Base-by-base conservation (phyloP, 2,888 invertebrate species). In the Sthenelais limicola region DNA sequence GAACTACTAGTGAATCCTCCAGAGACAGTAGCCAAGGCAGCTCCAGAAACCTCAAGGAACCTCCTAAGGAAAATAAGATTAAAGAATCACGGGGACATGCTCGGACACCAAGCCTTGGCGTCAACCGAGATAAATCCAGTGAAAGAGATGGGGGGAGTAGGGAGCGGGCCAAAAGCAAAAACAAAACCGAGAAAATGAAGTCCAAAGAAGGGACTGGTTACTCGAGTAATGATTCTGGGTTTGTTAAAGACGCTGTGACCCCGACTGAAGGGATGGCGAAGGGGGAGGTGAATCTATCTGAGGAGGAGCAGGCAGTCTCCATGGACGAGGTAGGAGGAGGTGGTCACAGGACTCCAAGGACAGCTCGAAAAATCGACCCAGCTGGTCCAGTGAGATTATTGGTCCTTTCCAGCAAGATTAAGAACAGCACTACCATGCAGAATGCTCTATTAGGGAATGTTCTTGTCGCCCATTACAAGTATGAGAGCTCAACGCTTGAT, bases 331-430 rank as follows among this genome's bases (percentile, higher is more conserved):
- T n/a, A n/a, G 35, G 28, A 12, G 52, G n/a, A 1, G 12, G 7
- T 18, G 51, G 52, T 3, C 33, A 9, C 5, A 30, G 32, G 26
- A 51, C 69, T 9, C 51, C 69, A 12, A 21, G 69, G 26, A 52
- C 35, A n/a, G 35, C 21, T 2, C 32, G 56, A 24, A 43, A 30
- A 18, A 43, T 48, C 18, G 62, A 75, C 33, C 43, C 70, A 1
- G 47, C 43, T n/a, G 51, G 48, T n/a, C 73, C 74, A 0, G 75
- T 74, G 0, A 78, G 88, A 24, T 81, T 88, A 21, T 78, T 89
- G 38, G 74, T 89, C n/a, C 82, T 88, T 18, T 88, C 88, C 15
- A 87, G 83, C 68, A 84, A 86, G 77, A 85, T 88, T 15, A 80
- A 87, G 38, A 85, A 87, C 75, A 82, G 82, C 9, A 74, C 81